Percentiles rank a stretch among this genome's conserved stretches.
phyloP scores from a whole-genome alignment of 92 coral and sea anemone species.

The Phenganax marumi region DNA sequence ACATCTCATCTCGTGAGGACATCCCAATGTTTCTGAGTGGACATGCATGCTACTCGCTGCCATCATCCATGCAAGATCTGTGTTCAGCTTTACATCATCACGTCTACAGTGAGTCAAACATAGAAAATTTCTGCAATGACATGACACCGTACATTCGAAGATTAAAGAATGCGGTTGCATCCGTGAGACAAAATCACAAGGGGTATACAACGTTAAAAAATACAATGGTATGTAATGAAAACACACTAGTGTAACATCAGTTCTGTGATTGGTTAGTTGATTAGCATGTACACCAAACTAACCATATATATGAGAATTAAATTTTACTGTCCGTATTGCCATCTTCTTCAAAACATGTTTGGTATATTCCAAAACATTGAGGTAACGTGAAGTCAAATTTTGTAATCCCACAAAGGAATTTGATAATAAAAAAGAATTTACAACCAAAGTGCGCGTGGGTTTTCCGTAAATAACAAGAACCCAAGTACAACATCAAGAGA shows the following conservation, averaged over 20 bases:
- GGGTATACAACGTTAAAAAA: neutral
- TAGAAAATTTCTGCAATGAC: neutral
- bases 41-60: conserved; percentile 23
- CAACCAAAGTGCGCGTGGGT: too few species aligned
- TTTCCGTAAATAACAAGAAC: too few species aligned
- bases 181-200: neutral
- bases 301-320: too few species aligned
- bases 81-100: neutral
- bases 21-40: conserved; percentile 20
- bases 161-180: conserved; percentile 11
- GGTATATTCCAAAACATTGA: too few species aligned
- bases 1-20: conserved; percentile 25
- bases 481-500: too few species aligned
- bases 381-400: too few species aligned
- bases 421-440: too few species aligned
- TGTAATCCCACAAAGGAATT: too few species aligned
- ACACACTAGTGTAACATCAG: neutral
- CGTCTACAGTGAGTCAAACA: neutral
- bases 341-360: too few species aligned
- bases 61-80: conserved; percentile 9
- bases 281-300: too few species aligned
- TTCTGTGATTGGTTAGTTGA: too few species aligned
- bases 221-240: neutral
- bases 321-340: too few species aligned
- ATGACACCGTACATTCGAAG: neutral